phyloP scores from a whole-genome alignment of 1,140 invertebrate genomes.

The Mamestra configurata region DNA sequence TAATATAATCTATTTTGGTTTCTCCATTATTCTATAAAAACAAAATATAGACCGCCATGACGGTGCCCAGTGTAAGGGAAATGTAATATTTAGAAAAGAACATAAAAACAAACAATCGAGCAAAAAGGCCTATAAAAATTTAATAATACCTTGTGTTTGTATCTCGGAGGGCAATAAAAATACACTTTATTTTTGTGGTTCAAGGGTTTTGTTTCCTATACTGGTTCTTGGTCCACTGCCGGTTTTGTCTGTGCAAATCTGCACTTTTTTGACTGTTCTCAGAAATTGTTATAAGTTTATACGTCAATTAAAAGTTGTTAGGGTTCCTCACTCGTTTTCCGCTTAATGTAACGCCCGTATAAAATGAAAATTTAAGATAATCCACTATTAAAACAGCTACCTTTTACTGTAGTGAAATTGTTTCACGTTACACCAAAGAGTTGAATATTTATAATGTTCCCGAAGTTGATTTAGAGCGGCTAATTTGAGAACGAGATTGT shows the following conservation, averaged over 20 bases:
- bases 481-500: constrained; percentile 37
- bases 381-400: constrained; percentile 31
- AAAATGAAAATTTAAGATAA: constrained; percentile 33
- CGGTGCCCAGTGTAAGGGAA: background rate
- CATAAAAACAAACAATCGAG: constrained; percentile 48
- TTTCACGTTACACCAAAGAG: constrained; percentile 27
- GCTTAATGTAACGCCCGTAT: background rate
- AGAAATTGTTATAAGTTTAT: constrained; percentile 38
- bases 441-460: constrained; percentile 46
- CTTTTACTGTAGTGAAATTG: constrained; percentile 14
- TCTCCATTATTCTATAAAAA: constrained; percentile 1
- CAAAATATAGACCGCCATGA: background rate
- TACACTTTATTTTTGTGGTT: constrained; percentile 42
- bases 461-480: constrained; percentile 36
- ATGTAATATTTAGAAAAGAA: constrained; percentile 47
- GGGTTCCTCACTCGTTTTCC: background rate
- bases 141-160: constrained; percentile 45
- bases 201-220: constrained; percentile 36
- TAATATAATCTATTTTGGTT: background rate
- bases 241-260: constrained; percentile 18
- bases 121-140: constrained; percentile 42
- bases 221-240: background rate
- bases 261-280: background rate
- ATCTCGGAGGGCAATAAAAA: constrained; percentile 40
- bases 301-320: constrained; percentile 30